Base-by-base conservation (phyloP, 1,140 invertebrate genomes). In the Drosophila asahinai region DNA sequence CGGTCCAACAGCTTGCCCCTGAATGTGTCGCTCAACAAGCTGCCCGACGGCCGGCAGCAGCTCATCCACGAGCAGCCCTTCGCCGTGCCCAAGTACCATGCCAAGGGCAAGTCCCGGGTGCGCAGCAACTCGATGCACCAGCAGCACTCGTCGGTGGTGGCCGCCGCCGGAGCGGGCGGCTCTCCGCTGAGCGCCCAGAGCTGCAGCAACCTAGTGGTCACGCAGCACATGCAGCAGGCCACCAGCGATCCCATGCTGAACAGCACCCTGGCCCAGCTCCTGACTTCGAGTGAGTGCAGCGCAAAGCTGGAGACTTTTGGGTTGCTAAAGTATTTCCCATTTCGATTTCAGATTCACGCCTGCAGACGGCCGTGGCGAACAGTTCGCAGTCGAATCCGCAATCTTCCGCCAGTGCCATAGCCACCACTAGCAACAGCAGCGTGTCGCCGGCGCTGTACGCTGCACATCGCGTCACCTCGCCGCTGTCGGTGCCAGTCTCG, bases 1-100 rank as follows among this genome's bases (percentile, higher is more conserved):
- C 93, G 94, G 15, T 95, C 94, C 51, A 94, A 95, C 79, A 95
- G 94, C 82, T 71, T 95, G 72, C 94, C 94, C 5, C 82, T 95
- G n/a, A 94, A 94, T 66, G 93, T 94, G 1, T 80, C 92, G 15
- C 57, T 93, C 0, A 82, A 83, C 52, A 92, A 93, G 58, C 63
- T 92, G 1, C 70, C 83, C 19, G 76, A 83, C 30, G 78, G 68
- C 36, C 64, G 83, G 22, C 86, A 79, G 19, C 59, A 79, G 30
- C 54, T 64, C 19, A 17, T 74, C 22, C 77, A 52, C 17, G 79
- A 81, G 1, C 67, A 86, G 36, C 75, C 84, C 42, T 93, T 93
- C 27, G 89, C 77, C 14, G 78, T 93, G 48, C 92, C 92, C 17
- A 92, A 92, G 43, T 92, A 92, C 19, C 81, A 87, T 57, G 76